Evolutionary conservation across 1,140 invertebrate species (phyloP).

Genomic region (Diprion similis): DNA sequence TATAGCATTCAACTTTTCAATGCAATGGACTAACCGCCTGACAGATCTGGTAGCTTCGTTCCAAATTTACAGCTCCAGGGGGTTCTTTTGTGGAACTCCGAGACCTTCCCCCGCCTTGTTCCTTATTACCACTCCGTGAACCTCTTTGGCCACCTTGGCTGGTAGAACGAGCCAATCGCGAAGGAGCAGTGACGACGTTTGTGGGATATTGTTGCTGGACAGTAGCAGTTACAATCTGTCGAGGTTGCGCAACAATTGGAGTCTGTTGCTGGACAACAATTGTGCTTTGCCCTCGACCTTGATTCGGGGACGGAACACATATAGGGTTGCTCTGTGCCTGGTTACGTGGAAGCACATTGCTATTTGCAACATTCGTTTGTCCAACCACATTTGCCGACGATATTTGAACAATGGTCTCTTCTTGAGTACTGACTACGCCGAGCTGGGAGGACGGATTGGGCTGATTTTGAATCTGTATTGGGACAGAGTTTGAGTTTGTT

Average conservation of each 20-base stretch:
- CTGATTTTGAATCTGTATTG: conserved; percentile 41
- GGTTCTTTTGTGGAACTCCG: conserved; percentile 75
- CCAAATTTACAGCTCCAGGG: conserved; percentile 88
- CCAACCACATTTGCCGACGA: conserved; percentile 17
- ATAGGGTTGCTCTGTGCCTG: conserved; percentile 29
- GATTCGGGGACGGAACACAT: conserved; percentile 47
- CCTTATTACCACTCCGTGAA: conserved; percentile 54
- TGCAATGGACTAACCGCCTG: conserved; percentile 73
- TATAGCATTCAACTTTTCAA: not conserved
- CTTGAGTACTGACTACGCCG: conserved; percentile 45
- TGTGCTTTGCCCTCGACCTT: conserved; percentile 37
- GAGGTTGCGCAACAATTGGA: conserved; percentile 33
- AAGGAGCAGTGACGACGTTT: conserved; percentile 58
- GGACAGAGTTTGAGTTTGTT: conserved; percentile 36
- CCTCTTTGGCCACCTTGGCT: conserved; percentile 57
- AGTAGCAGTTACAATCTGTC: conserved; percentile 10
- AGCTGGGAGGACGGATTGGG: conserved; percentile 37
- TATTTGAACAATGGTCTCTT: conserved; percentile 46
- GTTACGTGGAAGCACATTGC: conserved; percentile 23
- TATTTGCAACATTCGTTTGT: conserved; percentile 15
- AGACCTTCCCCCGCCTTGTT: conserved; percentile 54
- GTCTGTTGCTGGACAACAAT: conserved; percentile 53
- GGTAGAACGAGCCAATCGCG: conserved; percentile 62
- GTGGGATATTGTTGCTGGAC: conserved; percentile 32
- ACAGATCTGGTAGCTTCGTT: conserved; percentile 95